phyloP scores from a whole-genome alignment of 2,888 invertebrate species.

The Amblyjoppa proteus region DNA sequence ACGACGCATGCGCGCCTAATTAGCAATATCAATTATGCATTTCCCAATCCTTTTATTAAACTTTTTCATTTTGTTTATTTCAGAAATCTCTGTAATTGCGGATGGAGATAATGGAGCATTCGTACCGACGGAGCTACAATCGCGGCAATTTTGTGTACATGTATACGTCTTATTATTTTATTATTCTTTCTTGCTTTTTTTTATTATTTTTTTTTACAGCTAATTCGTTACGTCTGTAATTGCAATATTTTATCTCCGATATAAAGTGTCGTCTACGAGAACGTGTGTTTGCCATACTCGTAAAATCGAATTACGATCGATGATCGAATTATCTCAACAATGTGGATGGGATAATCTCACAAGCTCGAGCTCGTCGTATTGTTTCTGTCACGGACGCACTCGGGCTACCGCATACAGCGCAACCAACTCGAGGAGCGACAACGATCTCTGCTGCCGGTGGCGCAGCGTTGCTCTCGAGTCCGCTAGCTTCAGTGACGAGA shows the following conservation, averaged over 20 bases:
- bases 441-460: conserved; percentile 80
- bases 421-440: conserved; percentile 87
- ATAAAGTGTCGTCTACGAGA: neutral
- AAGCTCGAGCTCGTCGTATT: conserved; percentile 6
- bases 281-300: neutral
- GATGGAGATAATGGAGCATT: too few species aligned
- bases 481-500: conserved; percentile 88
- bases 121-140: too few species aligned
- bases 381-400: neutral
- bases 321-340: conserved; percentile 32
- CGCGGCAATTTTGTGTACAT: too few species aligned
- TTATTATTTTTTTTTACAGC: too few species aligned
- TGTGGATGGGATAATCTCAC: conserved; percentile 18
- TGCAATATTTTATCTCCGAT: neutral
- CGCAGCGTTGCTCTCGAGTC: conserved; percentile 83
- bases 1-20: neutral
- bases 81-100: too few species aligned
- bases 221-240: neutral
- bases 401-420: conserved; percentile 12
- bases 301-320: conserved; percentile 17
- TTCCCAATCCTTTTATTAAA: too few species aligned
- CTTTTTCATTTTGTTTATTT: too few species aligned
- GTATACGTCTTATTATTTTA: too few species aligned
- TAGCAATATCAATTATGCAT: too few species aligned
- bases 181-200: too few species aligned